These are phyloP conservation scores for Drosophila seguyi DNA, from an alignment of 1,140 invertebrate genomes.

Conservation along the genomic window DNA sequence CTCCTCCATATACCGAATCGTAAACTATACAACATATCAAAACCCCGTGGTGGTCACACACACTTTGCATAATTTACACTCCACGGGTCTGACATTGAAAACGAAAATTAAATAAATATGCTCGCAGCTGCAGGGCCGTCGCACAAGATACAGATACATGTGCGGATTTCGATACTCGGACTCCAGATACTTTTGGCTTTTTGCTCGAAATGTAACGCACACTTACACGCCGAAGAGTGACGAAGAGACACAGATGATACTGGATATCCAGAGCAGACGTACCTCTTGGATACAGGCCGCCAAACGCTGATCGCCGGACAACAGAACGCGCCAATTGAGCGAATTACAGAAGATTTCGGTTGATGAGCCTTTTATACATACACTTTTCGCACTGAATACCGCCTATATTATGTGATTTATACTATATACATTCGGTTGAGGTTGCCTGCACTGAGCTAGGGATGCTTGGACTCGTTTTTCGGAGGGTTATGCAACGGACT, in stretches of 20 bases:
- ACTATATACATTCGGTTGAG: slow-evolving; percentile 26
- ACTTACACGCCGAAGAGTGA: slow-evolving; percentile 46
- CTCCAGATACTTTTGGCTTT: slow-evolving; percentile 39
- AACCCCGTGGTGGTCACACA: slow-evolving; percentile 13
- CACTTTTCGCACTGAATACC: slow-evolving; percentile 37
- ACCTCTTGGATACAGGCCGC: slow-evolving; percentile 73
- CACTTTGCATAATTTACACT: slow-evolving; percentile 73
- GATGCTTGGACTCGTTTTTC: slow-evolving; percentile 45
- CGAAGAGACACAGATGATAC: slow-evolving; percentile 17
- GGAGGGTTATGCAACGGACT: slow-evolving; percentile 48
- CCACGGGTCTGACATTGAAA: slow-evolving; percentile 70
- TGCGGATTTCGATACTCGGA: slow-evolving; percentile 34
- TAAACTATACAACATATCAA: slow-evolving; percentile 11
- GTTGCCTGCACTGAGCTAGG: slow-evolving; percentile 49
- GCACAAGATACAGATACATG: slow-evolving; percentile 33
- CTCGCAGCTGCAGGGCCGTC: slow-evolving; percentile 60
- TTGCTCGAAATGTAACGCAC: slow-evolving; percentile 36
- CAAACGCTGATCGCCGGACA: slow-evolving; percentile 53
- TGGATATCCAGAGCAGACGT: slow-evolving; percentile 42
- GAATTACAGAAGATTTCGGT: slow-evolving; percentile 80
- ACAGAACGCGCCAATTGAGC: slow-evolving; percentile 68
- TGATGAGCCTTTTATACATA: slow-evolving; percentile 74
- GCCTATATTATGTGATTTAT: slow-evolving; percentile 8
- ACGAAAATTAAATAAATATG: slow-evolving; percentile 46
- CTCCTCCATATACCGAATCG: neutral